phyloP scores from a whole-genome alignment of 2,797 vertebrate species.

The Iguana delicatissima region DNA sequence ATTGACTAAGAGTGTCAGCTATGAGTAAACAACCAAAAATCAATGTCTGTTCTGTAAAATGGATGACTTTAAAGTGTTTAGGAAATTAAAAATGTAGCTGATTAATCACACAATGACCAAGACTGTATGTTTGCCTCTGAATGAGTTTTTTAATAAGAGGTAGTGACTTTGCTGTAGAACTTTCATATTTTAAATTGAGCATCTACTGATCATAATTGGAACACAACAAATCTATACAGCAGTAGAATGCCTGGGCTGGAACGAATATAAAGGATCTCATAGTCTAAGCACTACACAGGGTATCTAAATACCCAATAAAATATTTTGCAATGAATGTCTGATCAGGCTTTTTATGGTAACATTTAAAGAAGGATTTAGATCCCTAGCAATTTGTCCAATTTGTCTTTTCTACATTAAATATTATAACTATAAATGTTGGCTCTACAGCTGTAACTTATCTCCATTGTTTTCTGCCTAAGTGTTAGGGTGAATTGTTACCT shows the following conservation, averaged over 20 bases:
- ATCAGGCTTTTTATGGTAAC: too few species aligned
- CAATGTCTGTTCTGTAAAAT: constrained; percentile 54
- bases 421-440: too few species aligned
- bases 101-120: constrained; percentile 58
- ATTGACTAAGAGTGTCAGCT: constrained; percentile 47
- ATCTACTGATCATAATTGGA: not conserved
- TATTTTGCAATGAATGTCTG: too few species aligned
- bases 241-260: not conserved
- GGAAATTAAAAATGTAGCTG: constrained; percentile 48
- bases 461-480: too few species aligned
- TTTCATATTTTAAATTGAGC: not conserved
- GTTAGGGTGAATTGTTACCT: too few species aligned
- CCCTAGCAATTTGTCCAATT: too few species aligned
- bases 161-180: constrained; percentile 8
- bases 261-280: not conserved
- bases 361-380: too few species aligned
- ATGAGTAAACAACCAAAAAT: constrained; percentile 60
- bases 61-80: constrained; percentile 47
- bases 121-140: constrained; percentile 14
- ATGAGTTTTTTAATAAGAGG: constrained; percentile 19
- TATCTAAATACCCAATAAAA: not conserved
- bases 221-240: not conserved
- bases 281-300: not conserved
- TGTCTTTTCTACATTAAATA: too few species aligned
- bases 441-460: too few species aligned